Evolutionary conservation across 2,888 invertebrate species (phyloP).

Genomic region (Drosophila testacea): DNA sequence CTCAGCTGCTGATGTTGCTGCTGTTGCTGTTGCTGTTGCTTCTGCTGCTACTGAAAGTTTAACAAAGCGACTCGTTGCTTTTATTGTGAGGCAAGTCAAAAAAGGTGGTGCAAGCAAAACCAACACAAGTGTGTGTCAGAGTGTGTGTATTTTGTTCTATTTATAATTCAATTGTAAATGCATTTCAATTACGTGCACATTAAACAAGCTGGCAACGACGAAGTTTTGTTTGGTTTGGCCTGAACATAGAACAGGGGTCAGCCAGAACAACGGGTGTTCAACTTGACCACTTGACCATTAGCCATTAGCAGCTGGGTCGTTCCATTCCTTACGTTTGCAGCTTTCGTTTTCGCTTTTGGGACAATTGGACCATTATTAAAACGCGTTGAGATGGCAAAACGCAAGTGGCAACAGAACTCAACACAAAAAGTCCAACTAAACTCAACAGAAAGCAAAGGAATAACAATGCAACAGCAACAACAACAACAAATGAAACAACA

Average conservation of each 20-base stretch:
- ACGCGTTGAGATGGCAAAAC: slow-evolving; percentile 79
- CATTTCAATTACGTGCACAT: slow-evolving; percentile 81
- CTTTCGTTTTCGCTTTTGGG: slow-evolving; percentile 68
- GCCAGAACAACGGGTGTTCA: slow-evolving; percentile 38
- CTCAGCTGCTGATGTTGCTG: slow-evolving; percentile 55
- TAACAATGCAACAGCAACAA: slow-evolving; percentile 48
- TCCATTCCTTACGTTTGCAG: slow-evolving; percentile 7
- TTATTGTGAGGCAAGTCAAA: slow-evolving; percentile 45
- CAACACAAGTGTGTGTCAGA: slow-evolving; percentile 24
- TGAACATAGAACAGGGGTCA: background rate
- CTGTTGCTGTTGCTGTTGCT: too few relatives aligned
- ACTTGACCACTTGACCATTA: slow-evolving; percentile 76
- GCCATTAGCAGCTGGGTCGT: slow-evolving; percentile 48
- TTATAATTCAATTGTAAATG: slow-evolving; percentile 81
- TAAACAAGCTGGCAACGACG: slow-evolving; percentile 71
- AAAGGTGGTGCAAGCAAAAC: slow-evolving; percentile 1
- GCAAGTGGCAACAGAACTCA: slow-evolving; percentile 61
- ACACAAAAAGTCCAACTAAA: slow-evolving; percentile 31
- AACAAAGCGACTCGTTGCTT: slow-evolving; percentile 69
- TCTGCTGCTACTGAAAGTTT: slow-evolving; percentile 64
- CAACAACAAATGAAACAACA: slow-evolving; percentile 23
- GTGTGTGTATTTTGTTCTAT: slow-evolving; percentile 73
- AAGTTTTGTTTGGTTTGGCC: slow-evolving; percentile 48
- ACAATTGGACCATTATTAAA: slow-evolving; percentile 81
- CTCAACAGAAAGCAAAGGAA: slow-evolving; percentile 26